phyloP scores from a whole-genome alignment of 2,888 invertebrate genomes.

The Physocephala rufipes region DNA sequence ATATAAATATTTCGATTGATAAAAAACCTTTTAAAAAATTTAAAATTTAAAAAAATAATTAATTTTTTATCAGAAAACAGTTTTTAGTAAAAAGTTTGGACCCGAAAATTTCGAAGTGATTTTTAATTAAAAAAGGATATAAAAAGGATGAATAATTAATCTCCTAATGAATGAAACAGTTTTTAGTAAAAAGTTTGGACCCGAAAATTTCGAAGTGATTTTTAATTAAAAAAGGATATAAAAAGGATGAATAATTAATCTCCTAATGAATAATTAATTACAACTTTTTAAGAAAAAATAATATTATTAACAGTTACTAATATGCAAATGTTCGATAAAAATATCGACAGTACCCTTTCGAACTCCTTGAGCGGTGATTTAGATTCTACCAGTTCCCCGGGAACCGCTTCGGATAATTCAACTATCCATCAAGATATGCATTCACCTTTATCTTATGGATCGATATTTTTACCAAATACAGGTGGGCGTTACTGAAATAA shows the following conservation, averaged over 20 bases:
- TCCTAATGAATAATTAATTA: background rate
- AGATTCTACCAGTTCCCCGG: conserved; percentile 65
- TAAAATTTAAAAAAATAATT: no score
- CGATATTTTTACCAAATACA: conserved; percentile 61
- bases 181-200: no score
- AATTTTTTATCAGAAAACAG: no score
- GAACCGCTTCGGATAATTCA: conserved; percentile 63
- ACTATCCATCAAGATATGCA: conserved; percentile 61
- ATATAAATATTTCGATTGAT: background rate
- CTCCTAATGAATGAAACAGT: no score
- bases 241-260: conserved; percentile 1
- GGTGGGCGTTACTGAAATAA: conserved; percentile 49
- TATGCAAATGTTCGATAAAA: conserved; percentile 60
- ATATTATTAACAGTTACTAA: conserved; percentile 5
- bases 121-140: no score
- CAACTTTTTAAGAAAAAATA: background rate
- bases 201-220: no score
- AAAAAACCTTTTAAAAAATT: no score
- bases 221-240: no score
- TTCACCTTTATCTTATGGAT: conserved; percentile 61
- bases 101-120: no score
- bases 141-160: no score
- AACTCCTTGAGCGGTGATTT: conserved; percentile 62
- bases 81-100: no score
- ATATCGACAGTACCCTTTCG: conserved; percentile 61